These are phyloP conservation scores for Plagiodera versicolora DNA, from an alignment of 2,888 invertebrate species.

Conservation along the genomic window DNA sequence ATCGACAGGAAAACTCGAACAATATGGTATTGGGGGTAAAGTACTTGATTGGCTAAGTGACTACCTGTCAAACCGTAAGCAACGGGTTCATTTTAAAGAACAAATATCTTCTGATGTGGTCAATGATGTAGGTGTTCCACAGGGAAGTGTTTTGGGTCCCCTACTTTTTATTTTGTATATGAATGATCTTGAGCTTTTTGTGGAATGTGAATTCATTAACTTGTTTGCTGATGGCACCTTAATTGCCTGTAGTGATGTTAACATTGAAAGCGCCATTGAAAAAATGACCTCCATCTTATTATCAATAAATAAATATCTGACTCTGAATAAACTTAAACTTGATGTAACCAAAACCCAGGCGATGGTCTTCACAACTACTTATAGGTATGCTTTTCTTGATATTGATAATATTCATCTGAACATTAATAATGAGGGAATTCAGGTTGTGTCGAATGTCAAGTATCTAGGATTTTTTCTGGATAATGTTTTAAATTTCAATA, in stretches of 20 bases:
- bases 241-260: too few relatives aligned
- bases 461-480: background rate
- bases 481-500: background rate
- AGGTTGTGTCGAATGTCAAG: background rate
- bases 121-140: background rate
- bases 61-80: background rate
- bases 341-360: background rate
- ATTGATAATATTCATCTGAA: background rate
- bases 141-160: background rate
- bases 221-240: too few relatives aligned
- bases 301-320: background rate
- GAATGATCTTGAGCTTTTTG: too few relatives aligned
- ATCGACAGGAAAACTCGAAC: too few relatives aligned
- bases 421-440: background rate
- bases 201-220: too few relatives aligned
- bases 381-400: background rate
- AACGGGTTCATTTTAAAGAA: background rate
- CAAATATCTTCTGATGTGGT: background rate
- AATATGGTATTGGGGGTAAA: background rate
- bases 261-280: background rate
- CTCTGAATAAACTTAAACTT: background rate
- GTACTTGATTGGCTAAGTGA: background rate
- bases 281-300: background rate
- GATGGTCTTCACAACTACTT: background rate
- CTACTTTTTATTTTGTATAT: background rate